Evolutionary conservation across 1,140 invertebrate species (phyloP).

Genomic region (Achroia grisella): DNA sequence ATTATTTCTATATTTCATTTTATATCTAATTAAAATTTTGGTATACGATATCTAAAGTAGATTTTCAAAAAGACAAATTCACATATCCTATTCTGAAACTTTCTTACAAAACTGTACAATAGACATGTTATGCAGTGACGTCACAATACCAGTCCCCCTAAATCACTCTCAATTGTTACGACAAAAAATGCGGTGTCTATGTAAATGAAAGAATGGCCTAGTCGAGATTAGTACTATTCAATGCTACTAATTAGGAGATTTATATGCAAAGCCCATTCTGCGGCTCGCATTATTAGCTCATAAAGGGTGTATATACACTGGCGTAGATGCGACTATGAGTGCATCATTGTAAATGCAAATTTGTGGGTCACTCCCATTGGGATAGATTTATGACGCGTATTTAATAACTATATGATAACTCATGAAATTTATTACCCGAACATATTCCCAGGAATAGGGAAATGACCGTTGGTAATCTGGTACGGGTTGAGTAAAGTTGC

Average conservation of each 20-base stretch:
- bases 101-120: too few species aligned
- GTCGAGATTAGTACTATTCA: constrained; percentile 55
- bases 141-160: constrained; percentile 35
- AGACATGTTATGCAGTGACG: neutral
- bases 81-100: too few species aligned
- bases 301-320: constrained; percentile 44
- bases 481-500: too few species aligned
- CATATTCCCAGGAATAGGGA: constrained; percentile 48
- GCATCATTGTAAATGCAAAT: constrained; percentile 45
- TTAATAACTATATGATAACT: constrained; percentile 56
- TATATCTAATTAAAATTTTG: too few species aligned
- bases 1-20: too few species aligned
- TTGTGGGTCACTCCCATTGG: constrained; percentile 63
- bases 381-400: constrained; percentile 60
- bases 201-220: constrained; percentile 46
- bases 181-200: constrained; percentile 37
- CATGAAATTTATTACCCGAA: constrained; percentile 49
- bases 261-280: constrained; percentile 67
- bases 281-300: constrained; percentile 58
- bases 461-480: constrained; percentile 30
- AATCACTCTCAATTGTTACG: constrained; percentile 58
- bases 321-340: constrained; percentile 41
- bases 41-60: too few species aligned
- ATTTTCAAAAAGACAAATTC: too few species aligned
- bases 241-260: constrained; percentile 67